phyloP scores from a whole-genome alignment of 1,140 invertebrate genomes.

The Batillaria attramentaria region DNA sequence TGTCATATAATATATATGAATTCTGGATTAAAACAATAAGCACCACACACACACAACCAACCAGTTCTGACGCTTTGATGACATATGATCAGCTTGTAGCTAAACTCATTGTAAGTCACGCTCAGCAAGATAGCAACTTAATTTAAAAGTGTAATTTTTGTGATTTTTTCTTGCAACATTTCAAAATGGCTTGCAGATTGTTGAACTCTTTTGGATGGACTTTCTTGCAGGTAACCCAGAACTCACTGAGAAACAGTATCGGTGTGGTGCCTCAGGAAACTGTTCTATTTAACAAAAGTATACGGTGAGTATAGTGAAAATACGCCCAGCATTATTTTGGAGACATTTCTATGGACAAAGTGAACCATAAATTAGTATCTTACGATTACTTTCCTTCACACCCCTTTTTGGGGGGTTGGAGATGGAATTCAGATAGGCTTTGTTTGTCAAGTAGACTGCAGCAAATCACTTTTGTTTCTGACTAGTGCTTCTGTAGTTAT shows the following conservation, averaged over 20 bases:
- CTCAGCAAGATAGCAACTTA: not conserved
- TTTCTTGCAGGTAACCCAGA: conserved; percentile 81
- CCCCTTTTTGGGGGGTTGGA: no score
- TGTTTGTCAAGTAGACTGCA: no score
- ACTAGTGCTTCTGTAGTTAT: no score
- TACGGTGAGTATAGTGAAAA: conserved; percentile 81
- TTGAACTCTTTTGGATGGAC: no score
- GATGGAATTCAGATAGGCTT: no score
- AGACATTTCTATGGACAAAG: no score
- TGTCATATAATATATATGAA: not conserved
- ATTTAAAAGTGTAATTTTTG: not conserved
- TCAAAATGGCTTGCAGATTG: not conserved
- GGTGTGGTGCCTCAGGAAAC: conserved; percentile 98
- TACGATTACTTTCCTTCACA: not conserved
- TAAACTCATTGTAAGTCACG: not conserved
- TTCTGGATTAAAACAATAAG: no score
- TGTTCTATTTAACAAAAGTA: conserved; percentile 96
- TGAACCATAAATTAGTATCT: not conserved
- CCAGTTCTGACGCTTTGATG: no score
- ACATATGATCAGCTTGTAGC: not conserved
- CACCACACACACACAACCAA: no score
- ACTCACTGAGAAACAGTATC: conserved; percentile 83
- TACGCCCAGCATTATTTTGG: no score
- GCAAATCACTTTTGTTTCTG: no score
- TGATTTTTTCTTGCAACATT: not conserved